A percentile compares a stretch with the other conserved stretches of the same genome.
Evolutionary conservation across 1,140 invertebrate genomes (phyloP).

Genomic region (Teleogryllus occipitalis): DNA sequence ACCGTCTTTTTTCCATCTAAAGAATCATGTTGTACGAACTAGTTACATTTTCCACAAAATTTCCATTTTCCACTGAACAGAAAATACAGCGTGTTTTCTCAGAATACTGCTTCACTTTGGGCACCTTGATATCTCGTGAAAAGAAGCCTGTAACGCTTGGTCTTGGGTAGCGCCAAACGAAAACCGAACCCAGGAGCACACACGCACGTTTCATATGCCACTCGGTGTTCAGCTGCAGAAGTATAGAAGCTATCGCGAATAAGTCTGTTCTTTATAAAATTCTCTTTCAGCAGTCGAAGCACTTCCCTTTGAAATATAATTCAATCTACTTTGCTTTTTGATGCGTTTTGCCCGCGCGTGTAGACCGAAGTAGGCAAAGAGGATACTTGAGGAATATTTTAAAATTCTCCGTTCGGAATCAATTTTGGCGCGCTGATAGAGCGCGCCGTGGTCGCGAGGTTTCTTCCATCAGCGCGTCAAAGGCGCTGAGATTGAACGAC

Average conservation of each 20-base stretch:
- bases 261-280: neutral
- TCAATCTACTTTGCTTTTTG: neutral
- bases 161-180: too few relatives aligned
- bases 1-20: too few relatives aligned
- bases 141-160: too few relatives aligned
- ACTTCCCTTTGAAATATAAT: neutral
- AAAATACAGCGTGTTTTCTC: too few relatives aligned
- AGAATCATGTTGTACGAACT: too few relatives aligned
- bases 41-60: too few relatives aligned
- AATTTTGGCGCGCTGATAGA: neutral
- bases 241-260: neutral
- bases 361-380: neutral
- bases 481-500: neutral
- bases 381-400: conserved; percentile 1
- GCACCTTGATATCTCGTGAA: too few relatives aligned
- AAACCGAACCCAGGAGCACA: too few relatives aligned
- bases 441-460: neutral
- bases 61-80: too few relatives aligned
- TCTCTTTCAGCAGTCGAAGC: neutral
- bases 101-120: too few relatives aligned
- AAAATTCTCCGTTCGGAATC: neutral
- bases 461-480: neutral
- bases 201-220: too few relatives aligned
- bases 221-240: too few relatives aligned
- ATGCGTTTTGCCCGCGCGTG: neutral